phyloP scores from a whole-genome alignment of 1,140 invertebrate species.

The Trachymyrmex septentrionalis region DNA sequence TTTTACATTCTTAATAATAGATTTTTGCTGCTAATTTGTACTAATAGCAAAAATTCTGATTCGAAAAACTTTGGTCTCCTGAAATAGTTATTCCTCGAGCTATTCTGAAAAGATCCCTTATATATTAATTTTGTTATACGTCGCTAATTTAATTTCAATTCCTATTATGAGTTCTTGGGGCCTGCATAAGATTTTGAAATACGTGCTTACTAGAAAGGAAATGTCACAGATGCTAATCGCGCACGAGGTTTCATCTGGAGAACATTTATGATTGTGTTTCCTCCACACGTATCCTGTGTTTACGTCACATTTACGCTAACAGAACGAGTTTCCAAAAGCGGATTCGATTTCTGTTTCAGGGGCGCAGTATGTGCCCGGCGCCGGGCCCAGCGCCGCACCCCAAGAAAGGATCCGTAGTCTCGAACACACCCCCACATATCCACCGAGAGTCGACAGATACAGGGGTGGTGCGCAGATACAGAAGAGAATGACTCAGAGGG shows the following conservation, averaged over 20 bases:
- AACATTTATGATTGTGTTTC: constrained; percentile 39
- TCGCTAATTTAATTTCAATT: background rate
- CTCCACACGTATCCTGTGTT: constrained; percentile 6
- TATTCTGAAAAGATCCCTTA: background rate
- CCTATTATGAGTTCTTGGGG: background rate
- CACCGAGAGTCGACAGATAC: constrained; percentile 75
- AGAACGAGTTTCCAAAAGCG: constrained; percentile 24
- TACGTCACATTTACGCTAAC: constrained; percentile 4
- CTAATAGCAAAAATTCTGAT: constrained; percentile 2
- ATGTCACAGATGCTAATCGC: constrained; percentile 17
- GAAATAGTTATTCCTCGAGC: background rate
- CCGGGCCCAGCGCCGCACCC: constrained; percentile 86
- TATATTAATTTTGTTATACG: constrained; percentile 13
- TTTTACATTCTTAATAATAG: background rate
- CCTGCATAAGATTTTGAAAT: background rate
- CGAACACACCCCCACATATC: constrained; percentile 66
- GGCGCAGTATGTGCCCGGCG: constrained; percentile 91
- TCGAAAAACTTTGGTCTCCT: background rate
- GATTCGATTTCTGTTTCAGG: constrained; percentile 83
- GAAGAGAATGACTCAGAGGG: constrained; percentile 94
- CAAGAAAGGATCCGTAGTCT: constrained; percentile 72
- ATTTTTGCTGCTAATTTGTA: background rate
- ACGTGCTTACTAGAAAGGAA: constrained; percentile 37
- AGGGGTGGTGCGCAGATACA: constrained; percentile 81
- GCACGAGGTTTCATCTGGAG: constrained; percentile 24